Evolutionary conservation across 2,888 invertebrate genomes (phyloP).

Genomic region (Temnothorax ravouxi): DNA sequence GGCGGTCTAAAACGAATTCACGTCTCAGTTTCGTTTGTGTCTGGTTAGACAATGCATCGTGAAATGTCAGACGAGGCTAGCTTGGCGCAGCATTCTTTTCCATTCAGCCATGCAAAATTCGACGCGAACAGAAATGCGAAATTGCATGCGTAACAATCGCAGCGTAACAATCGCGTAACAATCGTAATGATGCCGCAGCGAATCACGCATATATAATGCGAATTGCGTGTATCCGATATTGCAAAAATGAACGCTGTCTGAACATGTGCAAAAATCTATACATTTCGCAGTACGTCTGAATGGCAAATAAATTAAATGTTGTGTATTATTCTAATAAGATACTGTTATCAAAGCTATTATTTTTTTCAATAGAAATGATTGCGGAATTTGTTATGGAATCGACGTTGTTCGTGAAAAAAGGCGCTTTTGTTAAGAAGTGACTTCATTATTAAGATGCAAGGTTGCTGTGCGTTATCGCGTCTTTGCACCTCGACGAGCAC

Average conservation of each 20-base stretch:
- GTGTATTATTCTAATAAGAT: background rate
- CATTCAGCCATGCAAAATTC: background rate
- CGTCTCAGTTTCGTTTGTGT: conserved; percentile 22
- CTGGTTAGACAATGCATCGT: conserved; percentile 44
- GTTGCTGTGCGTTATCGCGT: conserved; percentile 67
- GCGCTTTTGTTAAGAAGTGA: background rate
- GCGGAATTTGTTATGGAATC: background rate
- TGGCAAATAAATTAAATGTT: background rate
- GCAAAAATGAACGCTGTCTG: background rate
- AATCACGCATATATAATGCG: background rate
- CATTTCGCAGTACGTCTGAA: background rate
- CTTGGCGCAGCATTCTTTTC: conserved; percentile 23
- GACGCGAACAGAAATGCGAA: background rate
- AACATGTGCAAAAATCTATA: background rate
- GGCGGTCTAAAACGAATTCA: conserved; percentile 46
- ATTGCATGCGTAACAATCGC: conserved; percentile 10
- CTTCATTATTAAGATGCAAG: conserved; percentile 59
- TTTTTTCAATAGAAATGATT: background rate
- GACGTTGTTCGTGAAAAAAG: background rate
- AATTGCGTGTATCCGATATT: background rate
- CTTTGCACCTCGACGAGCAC: conserved; percentile 72
- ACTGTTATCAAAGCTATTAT: background rate
- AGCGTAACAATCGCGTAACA: background rate
- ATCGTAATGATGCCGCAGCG: background rate
- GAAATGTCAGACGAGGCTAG: conserved; percentile 35